These are phyloP conservation scores for Lasiurus borealis DNA, from an alignment of 2,113 vertebrate genomes.

Conservation along the genomic window DNA sequence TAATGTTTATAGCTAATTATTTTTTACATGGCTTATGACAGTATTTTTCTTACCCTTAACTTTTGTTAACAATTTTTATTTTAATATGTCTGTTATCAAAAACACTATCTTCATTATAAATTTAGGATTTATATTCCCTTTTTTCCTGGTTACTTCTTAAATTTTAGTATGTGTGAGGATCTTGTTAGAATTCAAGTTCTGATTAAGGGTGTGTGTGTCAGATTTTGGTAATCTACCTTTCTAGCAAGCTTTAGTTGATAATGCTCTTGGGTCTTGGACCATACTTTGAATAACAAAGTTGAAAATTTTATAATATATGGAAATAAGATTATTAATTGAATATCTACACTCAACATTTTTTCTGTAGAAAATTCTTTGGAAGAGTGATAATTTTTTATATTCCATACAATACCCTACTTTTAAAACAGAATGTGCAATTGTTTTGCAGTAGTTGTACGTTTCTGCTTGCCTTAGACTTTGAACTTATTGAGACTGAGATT, in stretches of 20 bases:
- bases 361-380: slow-evolving; percentile 11
- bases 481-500: slow-evolving; percentile 21
- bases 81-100: slow-evolving; percentile 24
- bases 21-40: slow-evolving; percentile 9
- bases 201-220: not conserved
- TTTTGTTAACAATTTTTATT: slow-evolving; percentile 46
- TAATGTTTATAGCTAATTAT: not conserved
- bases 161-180: not conserved
- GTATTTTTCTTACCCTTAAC: not conserved
- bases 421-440: not conserved
- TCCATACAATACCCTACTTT: not conserved
- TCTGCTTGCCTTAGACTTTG: slow-evolving; percentile 50
- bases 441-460: not conserved
- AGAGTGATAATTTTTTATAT: slow-evolving; percentile 26
- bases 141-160: not conserved
- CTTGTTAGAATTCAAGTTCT: slow-evolving; percentile 5
- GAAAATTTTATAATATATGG: not conserved
- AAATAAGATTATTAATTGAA: slow-evolving; percentile 29
- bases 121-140: not conserved
- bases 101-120: slow-evolving; percentile 22
- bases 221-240: not conserved
- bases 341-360: not conserved
- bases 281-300: not conserved
- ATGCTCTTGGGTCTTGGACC: not conserved
- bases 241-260: not conserved